A percentile compares a stretch with the other conserved stretches of the same genome.
Conservation (phyloP, 2,113 vertebrate species). For the Ptyas mucosa region DNA sequence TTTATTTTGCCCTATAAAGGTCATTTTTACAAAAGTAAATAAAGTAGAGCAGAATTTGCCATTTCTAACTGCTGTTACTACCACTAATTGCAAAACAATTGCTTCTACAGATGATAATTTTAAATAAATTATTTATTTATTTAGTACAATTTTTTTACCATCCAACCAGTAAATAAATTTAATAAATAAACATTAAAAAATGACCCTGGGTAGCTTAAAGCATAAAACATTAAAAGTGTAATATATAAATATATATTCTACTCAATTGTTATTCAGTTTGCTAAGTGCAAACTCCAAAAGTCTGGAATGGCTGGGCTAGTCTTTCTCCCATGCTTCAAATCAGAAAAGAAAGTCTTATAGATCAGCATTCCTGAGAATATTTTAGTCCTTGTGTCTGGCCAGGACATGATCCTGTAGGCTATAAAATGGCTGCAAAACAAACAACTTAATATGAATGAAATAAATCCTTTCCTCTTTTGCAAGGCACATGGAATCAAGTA, state of each 20-base stretch:
- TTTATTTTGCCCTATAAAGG: not conserved
- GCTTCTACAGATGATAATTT: not conserved
- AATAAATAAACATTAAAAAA: not conserved
- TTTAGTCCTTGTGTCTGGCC: conserved; percentile 45
- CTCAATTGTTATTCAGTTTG: not conserved
- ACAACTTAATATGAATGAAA: conserved; percentile 30
- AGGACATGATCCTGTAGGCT: conserved; percentile 49
- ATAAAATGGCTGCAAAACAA: conserved; percentile 47
- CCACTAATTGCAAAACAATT: not conserved
- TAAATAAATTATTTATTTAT: not conserved
- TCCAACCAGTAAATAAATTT: not conserved
- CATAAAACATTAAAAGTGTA: not conserved
- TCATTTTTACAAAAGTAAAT: not conserved
- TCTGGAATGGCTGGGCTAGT: not conserved
- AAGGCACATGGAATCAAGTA: not conserved
- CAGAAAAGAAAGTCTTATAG: conserved; percentile 49
- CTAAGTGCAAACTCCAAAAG: not conserved
- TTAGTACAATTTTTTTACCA: not conserved
- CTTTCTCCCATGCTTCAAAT: conserved; percentile 41
- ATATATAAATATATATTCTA: not conserved
- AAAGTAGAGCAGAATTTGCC: not conserved
- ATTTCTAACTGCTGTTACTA: not conserved
- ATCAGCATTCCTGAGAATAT: conserved; percentile 61
- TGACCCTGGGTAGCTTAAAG: not conserved
- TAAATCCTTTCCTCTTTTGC: not conserved